Percentiles rank a stretch among this genome's conserved stretches.
These are phyloP conservation scores for Scarus forsteni DNA, from an alignment of 2,797 vertebrate species.

Conservation along the genomic window DNA sequence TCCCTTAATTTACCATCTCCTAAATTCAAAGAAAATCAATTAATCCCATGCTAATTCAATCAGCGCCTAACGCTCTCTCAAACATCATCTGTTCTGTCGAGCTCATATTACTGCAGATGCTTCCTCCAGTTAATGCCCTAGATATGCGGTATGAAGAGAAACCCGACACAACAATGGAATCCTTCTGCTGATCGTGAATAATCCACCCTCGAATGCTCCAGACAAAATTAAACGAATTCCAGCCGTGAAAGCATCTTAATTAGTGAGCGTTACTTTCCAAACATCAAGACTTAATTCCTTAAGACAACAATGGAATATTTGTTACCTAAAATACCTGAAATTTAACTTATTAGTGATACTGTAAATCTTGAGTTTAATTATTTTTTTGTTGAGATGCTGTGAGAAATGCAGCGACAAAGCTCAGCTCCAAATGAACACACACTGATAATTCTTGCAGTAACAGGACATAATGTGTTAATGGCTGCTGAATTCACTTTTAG, in stretches of 20 bases:
- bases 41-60: no score
- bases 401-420: not conserved
- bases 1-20: not conserved
- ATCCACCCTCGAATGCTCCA: not conserved
- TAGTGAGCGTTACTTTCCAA: not conserved
- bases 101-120: not conserved
- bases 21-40: no score
- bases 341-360: not conserved
- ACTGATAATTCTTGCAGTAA: not conserved
- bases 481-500: not conserved
- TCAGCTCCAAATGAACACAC: not conserved
- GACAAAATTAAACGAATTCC: conserved; percentile 8
- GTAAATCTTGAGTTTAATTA: not conserved
- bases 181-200: not conserved
- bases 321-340: not conserved
- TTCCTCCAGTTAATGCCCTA: not conserved
- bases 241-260: not conserved
- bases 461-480: not conserved
- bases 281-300: not conserved
- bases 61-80: not conserved
- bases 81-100: not conserved
- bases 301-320: not conserved
- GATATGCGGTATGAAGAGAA: not conserved
- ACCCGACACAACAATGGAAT: not conserved
- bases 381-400: not conserved